Evolutionary conservation across 2,888 invertebrate genomes (phyloP), one percentile per base, ranked within the genome.

Genomic region (Leptura quadrifasciata): DNA sequence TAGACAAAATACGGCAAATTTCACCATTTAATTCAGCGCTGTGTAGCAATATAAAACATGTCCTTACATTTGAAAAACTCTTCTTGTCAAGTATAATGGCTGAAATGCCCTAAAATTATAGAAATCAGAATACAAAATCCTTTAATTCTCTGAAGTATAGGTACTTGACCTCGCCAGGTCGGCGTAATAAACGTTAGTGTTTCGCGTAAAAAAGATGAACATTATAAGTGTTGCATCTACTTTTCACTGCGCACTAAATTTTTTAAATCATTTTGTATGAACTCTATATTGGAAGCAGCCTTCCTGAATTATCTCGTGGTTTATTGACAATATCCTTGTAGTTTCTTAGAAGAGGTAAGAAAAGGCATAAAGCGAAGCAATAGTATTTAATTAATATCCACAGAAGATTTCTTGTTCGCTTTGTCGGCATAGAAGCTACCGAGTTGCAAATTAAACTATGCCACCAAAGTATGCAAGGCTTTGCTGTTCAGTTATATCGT

Each of bases 401-500:
- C 82, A 79, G 84, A 80, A 83, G 82, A 83, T 86, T 84, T 84
- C 84, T 85, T 82, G 81, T 79, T 80, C 82, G 83, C 89, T 88
- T 89, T 89, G 89, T 88, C 89, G 89, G 89, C 87, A 80, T 77
- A 57, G 81, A 84, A 80, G 84, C 85, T 85, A 85, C 85, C 83
- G 84, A 82, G 83, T 85, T 84, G 87, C 86, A 87, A 88, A 89
- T 89, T 88, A 88, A 89, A 89, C 89, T 88, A 88, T 89, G 89
- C 88, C 89, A 88, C 83, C 85, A 84, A 86, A 87, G 87, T 88
- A 89, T 89, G 88, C 88, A 85, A 84, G 83, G 81, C 77, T 85
- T 83, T 84, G 84, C 84, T 85, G 83, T 83, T 84, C 82, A 81
- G 82, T 84, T 85, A 87, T 87, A 87, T 85, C 86, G 87, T 87